phyloP scores from a whole-genome alignment of 2,797 vertebrate genomes.

The Gymnothorax javanicus region DNA sequence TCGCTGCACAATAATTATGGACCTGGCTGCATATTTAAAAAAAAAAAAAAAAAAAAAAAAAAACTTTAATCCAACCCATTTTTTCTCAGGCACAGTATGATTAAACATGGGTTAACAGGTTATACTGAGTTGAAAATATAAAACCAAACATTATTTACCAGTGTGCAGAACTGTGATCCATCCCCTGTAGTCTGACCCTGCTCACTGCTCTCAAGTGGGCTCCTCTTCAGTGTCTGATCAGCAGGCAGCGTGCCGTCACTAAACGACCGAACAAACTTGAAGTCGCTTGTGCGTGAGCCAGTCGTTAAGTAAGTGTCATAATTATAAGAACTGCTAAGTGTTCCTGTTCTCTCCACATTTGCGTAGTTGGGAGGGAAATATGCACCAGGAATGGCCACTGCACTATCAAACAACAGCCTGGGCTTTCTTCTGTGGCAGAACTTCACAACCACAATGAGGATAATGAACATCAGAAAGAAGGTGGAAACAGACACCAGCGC shows the following conservation, averaged over 20 bases:
- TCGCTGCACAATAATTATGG: too few relatives aligned
- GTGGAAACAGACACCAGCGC: constrained; percentile 59
- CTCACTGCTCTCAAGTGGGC: neutral
- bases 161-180: too few relatives aligned
- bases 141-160: too few relatives aligned
- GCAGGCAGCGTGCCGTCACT: constrained; percentile 42
- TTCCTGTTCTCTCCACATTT: constrained; percentile 44
- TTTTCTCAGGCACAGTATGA: too few relatives aligned
- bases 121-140: too few relatives aligned
- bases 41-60: too few relatives aligned
- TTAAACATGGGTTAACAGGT: too few relatives aligned
- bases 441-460: constrained; percentile 50
- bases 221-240: constrained; percentile 41
- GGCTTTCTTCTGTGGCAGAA: constrained; percentile 56
- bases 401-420: constrained; percentile 60
- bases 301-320: constrained; percentile 60
- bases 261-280: constrained; percentile 55
- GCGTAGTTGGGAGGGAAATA: constrained; percentile 47
- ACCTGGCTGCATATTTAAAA: too few relatives aligned
- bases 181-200: too few relatives aligned
- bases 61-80: too few relatives aligned
- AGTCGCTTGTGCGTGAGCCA: constrained; percentile 59
- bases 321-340: constrained; percentile 47
- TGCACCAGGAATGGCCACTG: constrained; percentile 45
- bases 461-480: constrained; percentile 60